A percentile compares a stretch with the other conserved stretches of the same genome.
Conservation (phyloP, 2,797 vertebrate species). For the Myotis pilosus region DNA sequence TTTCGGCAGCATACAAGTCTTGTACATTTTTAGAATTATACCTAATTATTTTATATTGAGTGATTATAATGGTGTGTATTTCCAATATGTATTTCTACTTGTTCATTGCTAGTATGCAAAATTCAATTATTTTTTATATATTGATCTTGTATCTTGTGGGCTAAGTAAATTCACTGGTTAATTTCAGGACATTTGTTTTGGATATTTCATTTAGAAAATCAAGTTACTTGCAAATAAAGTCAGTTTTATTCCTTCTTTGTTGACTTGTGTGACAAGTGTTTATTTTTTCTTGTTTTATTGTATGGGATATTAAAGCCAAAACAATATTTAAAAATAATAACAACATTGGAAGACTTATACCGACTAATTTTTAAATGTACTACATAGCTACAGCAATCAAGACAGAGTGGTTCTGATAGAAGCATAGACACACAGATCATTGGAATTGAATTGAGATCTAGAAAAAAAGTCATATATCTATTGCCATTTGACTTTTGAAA, state of each 20-base stretch:
- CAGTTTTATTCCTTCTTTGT: neutral
- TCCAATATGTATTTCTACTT: neutral
- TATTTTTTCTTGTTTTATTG: neutral
- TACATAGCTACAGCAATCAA: neutral
- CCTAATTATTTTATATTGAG: neutral
- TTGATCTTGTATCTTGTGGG: neutral
- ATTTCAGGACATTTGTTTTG: neutral
- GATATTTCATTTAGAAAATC: neutral
- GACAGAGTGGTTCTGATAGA: neutral
- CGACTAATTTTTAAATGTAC: neutral
- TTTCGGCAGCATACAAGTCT: too few relatives aligned
- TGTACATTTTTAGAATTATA: neutral
- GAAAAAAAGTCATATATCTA: neutral
- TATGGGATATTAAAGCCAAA: neutral
- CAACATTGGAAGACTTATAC: neutral
- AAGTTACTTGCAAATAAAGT: neutral
- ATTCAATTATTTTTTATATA: neutral
- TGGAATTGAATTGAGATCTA: neutral
- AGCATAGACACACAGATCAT: neutral
- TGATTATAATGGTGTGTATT: neutral
- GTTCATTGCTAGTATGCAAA: neutral
- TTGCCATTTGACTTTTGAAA: neutral
- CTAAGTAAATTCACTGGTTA: neutral
- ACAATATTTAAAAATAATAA: neutral
- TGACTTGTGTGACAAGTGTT: neutral